Base-by-base conservation (phyloP, 2,797 vertebrate genomes). In the Moxostoma hubbsi region DNA sequence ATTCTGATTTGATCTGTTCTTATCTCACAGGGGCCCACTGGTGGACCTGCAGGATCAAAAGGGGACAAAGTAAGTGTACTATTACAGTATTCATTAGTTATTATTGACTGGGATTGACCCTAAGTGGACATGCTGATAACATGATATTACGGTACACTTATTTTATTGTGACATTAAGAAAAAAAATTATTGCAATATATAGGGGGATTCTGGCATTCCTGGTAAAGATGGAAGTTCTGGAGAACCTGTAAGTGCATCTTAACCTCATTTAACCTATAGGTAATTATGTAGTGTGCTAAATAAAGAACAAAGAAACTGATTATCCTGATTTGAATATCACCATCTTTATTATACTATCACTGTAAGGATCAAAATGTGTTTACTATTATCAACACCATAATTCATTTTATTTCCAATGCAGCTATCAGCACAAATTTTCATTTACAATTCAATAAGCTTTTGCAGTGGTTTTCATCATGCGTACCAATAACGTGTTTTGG, bases 211-310 rank as follows among this genome's bases (percentile, higher is more conserved):
- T 0, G 97, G 97, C 84, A 83, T 75, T 63, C 85, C 93, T 10
- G 97, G 96, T 83, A 85, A 84, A 4, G 91, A 94, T 36, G 97
- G 96, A 64, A 86, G 86, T 9, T 88, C 94, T 0, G 98, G 97
- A 83, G 96, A 96, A 81, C 94, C 96, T 50, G 98, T 99, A 87
- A 97, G 97, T 94, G 5, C 70, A 81, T 49, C 43, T 84, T 84
- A 61, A 61, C 57, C 61, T 80, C 50, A 82, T 76, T 16, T 73
- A 46, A 65, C 68, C 43, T 79, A 13, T 13, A 66, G 53, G 63
- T 18, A 53, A 8, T 43, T 50, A 64, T 24, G 24, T 24, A 4
- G 12, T 72, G 72, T 51, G 51, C 16, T 59, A 47, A 47, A 79
- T 66, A 65, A 53, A 75, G 24, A 55, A 5, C 8, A 16, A 76